These are phyloP conservation scores for Drosophila quinaria DNA, from an alignment of 2,888 invertebrate species.

Conservation along the genomic window DNA sequence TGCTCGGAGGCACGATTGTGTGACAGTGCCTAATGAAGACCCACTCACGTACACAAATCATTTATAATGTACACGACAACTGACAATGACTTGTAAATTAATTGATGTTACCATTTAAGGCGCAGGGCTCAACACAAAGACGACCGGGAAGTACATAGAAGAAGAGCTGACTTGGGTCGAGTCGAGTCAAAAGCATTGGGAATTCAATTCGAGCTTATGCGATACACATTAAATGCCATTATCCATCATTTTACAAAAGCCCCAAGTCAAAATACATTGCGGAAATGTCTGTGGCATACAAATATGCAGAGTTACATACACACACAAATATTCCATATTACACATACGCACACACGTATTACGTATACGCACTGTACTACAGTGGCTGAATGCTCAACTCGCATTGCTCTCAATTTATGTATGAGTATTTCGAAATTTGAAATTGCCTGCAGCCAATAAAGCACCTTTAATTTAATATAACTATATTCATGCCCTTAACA, in stretches of 20 bases:
- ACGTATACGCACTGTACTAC: slow-evolving; percentile 12
- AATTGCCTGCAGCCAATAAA: slow-evolving; percentile 19
- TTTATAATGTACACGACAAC: slow-evolving; percentile 75
- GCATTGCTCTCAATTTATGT: slow-evolving; percentile 12
- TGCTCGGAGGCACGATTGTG: slow-evolving; percentile 20
- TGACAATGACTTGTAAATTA: slow-evolving; percentile 79
- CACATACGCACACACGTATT: neutral
- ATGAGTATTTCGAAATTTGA: slow-evolving; percentile 9
- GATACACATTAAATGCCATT: slow-evolving; percentile 72
- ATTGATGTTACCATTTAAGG: slow-evolving; percentile 75
- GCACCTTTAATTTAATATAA: slow-evolving; percentile 22
- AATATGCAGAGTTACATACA: slow-evolving; percentile 11
- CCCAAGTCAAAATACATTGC: slow-evolving; percentile 73
- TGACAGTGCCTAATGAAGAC: slow-evolving; percentile 68
- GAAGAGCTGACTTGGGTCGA: neutral
- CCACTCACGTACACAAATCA: slow-evolving; percentile 71
- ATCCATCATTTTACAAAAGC: slow-evolving; percentile 71
- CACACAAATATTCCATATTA: neutral
- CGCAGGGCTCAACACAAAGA: slow-evolving; percentile 12
- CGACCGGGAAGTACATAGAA: neutral
- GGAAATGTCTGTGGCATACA: slow-evolving; percentile 63
- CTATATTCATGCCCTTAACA: slow-evolving; percentile 9
- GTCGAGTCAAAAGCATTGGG: slow-evolving; percentile 24
- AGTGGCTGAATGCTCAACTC: neutral
- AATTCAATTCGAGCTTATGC: slow-evolving; percentile 52